These are phyloP conservation scores for Drosophila monieri DNA, from an alignment of 2,888 invertebrate genomes.

Conservation along the genomic window DNA sequence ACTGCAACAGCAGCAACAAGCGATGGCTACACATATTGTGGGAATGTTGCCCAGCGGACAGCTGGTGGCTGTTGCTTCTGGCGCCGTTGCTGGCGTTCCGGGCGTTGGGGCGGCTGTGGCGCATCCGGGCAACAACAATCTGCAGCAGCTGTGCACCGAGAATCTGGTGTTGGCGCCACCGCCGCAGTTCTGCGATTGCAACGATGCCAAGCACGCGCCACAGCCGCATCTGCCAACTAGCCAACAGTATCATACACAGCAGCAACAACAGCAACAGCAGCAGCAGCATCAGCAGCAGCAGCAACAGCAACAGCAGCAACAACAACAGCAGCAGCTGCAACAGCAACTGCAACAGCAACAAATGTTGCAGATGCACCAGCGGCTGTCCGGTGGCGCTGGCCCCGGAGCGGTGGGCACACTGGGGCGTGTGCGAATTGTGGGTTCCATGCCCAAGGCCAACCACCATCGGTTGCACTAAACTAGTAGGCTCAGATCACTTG, in stretches of 20 bases:
- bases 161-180: constrained; percentile 92
- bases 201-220: constrained; percentile 84
- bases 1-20: constrained; percentile 52
- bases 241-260: constrained; percentile 67
- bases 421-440: constrained; percentile 90
- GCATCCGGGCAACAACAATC: constrained; percentile 72
- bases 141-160: constrained; percentile 82
- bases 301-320: constrained; percentile 56
- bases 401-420: constrained; percentile 77
- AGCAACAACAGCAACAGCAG: constrained; percentile 73
- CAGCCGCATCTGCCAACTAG: constrained; percentile 59
- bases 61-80: constrained; percentile 73
- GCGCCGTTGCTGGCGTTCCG: constrained; percentile 60
- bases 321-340: constrained; percentile 56
- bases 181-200: constrained; percentile 93
- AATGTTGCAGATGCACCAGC: constrained; percentile 76
- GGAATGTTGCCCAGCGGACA: constrained; percentile 76
- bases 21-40: constrained; percentile 75
- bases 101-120: constrained; percentile 53
- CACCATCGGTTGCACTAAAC: constrained; percentile 82
- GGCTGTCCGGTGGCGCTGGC: constrained; percentile 65
- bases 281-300: constrained; percentile 64
- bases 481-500: not conserved
- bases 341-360: constrained; percentile 65
- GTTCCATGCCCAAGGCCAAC: constrained; percentile 90